phyloP scores from a whole-genome alignment of 37 sponge, comb jelly and placozoan species.

The Ianthella basta region DNA sequence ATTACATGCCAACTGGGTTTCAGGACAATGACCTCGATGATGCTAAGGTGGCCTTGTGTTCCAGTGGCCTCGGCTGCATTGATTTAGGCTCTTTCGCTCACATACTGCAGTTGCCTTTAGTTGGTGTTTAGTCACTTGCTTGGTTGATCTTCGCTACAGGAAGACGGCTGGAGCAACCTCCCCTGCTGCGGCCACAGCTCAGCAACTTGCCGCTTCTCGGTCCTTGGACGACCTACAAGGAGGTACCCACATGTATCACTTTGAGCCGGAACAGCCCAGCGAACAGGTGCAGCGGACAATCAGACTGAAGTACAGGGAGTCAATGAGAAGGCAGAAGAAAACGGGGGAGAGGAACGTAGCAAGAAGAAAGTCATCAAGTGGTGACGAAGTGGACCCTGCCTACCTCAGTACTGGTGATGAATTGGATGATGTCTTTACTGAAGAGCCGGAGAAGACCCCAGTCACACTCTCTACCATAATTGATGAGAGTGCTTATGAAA shows the following conservation, averaged over 20 bases:
- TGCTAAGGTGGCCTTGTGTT: too few species aligned
- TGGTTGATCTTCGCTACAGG: too few species aligned
- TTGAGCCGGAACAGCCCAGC: not conserved
- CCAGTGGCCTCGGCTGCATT: too few species aligned
- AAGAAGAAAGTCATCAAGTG: not conserved
- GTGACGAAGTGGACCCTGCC: not conserved
- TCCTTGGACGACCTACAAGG: not conserved
- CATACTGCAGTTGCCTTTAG: too few species aligned
- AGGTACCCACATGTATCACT: not conserved
- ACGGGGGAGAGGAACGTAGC: not conserved
- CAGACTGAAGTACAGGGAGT: not conserved
- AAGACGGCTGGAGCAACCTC: too few species aligned
- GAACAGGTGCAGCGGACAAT: not conserved
- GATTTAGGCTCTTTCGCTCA: too few species aligned
- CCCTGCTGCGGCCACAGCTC: not conserved
- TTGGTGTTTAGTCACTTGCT: too few species aligned
- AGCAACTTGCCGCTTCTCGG: not conserved
- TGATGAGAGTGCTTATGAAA: too few species aligned
- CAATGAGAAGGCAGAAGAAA: conserved; percentile 7
- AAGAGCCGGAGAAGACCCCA: too few species aligned
- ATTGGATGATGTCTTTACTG: not conserved
- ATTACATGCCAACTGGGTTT: too few species aligned
- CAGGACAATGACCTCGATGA: too few species aligned
- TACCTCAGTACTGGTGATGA: not conserved
- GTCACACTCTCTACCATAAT: too few species aligned